These are phyloP conservation scores for Helicoverpa assulta DNA, from an alignment of 2,888 invertebrate genomes.

Conservation along the genomic window DNA sequence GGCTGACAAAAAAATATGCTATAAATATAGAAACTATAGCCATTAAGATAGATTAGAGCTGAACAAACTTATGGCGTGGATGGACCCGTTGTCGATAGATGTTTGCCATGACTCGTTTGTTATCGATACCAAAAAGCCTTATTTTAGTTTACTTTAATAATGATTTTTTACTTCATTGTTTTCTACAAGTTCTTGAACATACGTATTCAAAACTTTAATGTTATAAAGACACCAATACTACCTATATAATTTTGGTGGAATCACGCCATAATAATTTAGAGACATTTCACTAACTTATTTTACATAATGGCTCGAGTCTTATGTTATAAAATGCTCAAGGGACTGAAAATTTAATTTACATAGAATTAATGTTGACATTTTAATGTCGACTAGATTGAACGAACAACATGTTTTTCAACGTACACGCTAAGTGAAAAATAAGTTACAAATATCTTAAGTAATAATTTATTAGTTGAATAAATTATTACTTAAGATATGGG, in stretches of 20 bases:
- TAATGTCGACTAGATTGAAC: conserved; percentile 11
- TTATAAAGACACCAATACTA: too few relatives aligned
- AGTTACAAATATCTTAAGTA: neutral
- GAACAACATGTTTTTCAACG: conserved; percentile 43
- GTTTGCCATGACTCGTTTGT: conserved; percentile 8
- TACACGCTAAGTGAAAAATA: neutral
- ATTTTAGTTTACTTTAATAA: neutral
- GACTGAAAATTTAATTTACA: conserved; percentile 22
- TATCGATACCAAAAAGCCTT: neutral
- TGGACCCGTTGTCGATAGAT: conserved; percentile 11
- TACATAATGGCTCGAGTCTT: neutral
- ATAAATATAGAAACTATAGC: conserved; percentile 56
- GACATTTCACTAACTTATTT: neutral
- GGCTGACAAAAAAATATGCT: conserved; percentile 50
- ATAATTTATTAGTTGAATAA: neutral
- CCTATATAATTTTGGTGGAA: too few relatives aligned
- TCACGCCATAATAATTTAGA: neutral
- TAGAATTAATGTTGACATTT: conserved; percentile 32
- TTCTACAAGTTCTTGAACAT: too few relatives aligned
- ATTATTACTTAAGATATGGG: too few relatives aligned
- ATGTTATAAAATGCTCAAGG: neutral
- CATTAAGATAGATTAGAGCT: conserved; percentile 47
- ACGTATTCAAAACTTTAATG: too few relatives aligned
- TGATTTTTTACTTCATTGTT: neutral
- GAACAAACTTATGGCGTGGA: conserved; percentile 40